Evolutionary conservation across 2,888 invertebrate genomes (phyloP).

Genomic region (Eurytoma adleriae): DNA sequence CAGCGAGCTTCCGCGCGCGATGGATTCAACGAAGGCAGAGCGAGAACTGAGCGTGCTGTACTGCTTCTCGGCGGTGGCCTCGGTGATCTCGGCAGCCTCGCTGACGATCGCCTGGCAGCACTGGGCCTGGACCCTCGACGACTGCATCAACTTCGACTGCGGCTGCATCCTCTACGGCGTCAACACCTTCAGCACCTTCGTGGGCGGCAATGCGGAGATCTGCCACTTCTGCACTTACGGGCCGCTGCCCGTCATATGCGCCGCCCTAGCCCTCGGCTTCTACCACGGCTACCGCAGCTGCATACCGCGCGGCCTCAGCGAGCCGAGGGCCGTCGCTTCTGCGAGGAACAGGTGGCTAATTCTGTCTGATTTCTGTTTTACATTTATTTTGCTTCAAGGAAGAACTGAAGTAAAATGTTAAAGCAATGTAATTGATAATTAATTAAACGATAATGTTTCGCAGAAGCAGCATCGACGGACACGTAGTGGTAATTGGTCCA

Average conservation of each 20-base stretch:
- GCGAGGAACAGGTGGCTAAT: slow-evolving; percentile 36
- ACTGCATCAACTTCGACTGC: slow-evolving; percentile 72
- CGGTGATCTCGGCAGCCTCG: slow-evolving; percentile 65
- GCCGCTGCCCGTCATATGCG: slow-evolving; percentile 65
- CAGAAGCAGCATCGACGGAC: slow-evolving; percentile 62
- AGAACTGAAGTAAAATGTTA: no score
- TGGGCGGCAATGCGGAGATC: slow-evolving; percentile 73
- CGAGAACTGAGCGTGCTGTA: slow-evolving; percentile 65
- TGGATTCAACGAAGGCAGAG: slow-evolving; percentile 66
- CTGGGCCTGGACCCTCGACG: slow-evolving; percentile 72
- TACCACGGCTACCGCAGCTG: slow-evolving; percentile 74
- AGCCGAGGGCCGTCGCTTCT: slow-evolving; percentile 58
- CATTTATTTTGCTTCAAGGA: no score
- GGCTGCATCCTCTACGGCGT: slow-evolving; percentile 74
- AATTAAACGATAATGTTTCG: not conserved
- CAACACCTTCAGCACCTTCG: slow-evolving; percentile 71
- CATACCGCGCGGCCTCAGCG: slow-evolving; percentile 62
- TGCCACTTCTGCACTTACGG: slow-evolving; percentile 73
- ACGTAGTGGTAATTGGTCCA: slow-evolving; percentile 64
- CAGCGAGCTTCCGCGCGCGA: slow-evolving; percentile 52
- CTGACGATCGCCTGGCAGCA: slow-evolving; percentile 72
- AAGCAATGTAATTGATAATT: no score
- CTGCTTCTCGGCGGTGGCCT: slow-evolving; percentile 61
- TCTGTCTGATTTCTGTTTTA: no score
- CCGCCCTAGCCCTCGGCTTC: slow-evolving; percentile 65